A percentile compares a stretch with the other conserved stretches of the same genome.
Conservation (phyloP, 2,797 vertebrate genomes). For the Myripristis jacobus region DNA sequence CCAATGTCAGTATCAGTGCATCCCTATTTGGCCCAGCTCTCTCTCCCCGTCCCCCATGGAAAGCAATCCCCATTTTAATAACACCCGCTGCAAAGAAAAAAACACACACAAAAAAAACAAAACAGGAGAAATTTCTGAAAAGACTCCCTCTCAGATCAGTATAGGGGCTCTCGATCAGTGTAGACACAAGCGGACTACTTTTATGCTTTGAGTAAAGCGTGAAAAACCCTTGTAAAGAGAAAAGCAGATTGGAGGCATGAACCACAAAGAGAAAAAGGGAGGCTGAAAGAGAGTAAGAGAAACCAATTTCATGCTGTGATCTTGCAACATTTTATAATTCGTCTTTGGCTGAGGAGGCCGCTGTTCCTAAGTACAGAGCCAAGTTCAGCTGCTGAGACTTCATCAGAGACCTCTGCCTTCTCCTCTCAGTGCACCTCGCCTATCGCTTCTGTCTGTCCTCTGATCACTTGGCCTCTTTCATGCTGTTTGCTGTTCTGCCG, state of each 20-base stretch:
- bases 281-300: conserved; percentile 59
- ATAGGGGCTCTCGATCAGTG: conserved; percentile 15
- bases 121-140: conserved; percentile 18
- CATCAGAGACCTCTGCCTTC: conserved; percentile 32
- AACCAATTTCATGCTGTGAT: conserved; percentile 78
- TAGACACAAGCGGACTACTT: conserved; percentile 37
- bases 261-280: conserved; percentile 38
- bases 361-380: conserved; percentile 51
- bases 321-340: conserved; percentile 66
- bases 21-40: no score
- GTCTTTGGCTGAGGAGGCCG: conserved; percentile 51
- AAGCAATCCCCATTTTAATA: conserved; percentile 33
- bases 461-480: conserved; percentile 3
- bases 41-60: neutral
- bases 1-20: no score
- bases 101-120: neutral
- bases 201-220: conserved; percentile 34
- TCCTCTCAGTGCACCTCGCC: conserved; percentile 26
- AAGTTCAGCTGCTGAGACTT: conserved; percentile 43
- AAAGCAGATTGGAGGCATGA: conserved; percentile 49
- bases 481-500: conserved; percentile 11
- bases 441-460: conserved; percentile 24
- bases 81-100: neutral
- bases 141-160: conserved; percentile 11
- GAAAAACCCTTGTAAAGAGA: conserved; percentile 37